phyloP scores from a whole-genome alignment of 2,113 vertebrate genomes.

The Sula dactylatra region DNA sequence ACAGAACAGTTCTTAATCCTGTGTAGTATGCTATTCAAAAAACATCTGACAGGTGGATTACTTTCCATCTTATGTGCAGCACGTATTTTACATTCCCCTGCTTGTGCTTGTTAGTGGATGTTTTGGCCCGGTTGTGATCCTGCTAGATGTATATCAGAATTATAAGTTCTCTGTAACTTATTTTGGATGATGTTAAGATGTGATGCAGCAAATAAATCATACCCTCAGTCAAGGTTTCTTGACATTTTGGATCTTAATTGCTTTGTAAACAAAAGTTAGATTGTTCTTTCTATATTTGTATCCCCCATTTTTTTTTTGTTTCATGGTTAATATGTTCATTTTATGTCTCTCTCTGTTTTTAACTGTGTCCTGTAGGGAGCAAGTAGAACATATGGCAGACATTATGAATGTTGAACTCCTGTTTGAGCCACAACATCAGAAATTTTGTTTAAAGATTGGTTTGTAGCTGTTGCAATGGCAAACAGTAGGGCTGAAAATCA shows the following conservation, averaged over 20 bases:
- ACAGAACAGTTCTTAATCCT: neutral
- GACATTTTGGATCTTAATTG: neutral
- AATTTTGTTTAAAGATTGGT: neutral
- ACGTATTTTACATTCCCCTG: constrained; percentile 18
- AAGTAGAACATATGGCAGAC: neutral
- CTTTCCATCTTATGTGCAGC: constrained; percentile 34
- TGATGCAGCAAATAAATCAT: constrained; percentile 18
- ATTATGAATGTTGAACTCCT: neutral
- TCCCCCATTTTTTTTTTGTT: neutral
- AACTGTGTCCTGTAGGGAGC: neutral
- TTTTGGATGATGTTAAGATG: neutral
- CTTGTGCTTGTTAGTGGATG: neutral
- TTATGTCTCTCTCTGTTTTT: neutral
- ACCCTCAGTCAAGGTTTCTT: neutral
- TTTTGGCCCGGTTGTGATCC: constrained; percentile 9
- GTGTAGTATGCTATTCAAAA: neutral
- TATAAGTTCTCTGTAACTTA: neutral
- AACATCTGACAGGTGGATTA: neutral
- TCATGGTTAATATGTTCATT: neutral
- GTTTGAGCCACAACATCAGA: neutral
- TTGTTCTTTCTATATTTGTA: neutral
- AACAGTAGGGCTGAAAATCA: neutral
- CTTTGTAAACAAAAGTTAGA: neutral
- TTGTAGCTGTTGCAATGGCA: neutral
- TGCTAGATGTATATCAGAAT: neutral